Conservation (phyloP, 2,113 vertebrate genomes). For the Grammomys dolichurus region DNA sequence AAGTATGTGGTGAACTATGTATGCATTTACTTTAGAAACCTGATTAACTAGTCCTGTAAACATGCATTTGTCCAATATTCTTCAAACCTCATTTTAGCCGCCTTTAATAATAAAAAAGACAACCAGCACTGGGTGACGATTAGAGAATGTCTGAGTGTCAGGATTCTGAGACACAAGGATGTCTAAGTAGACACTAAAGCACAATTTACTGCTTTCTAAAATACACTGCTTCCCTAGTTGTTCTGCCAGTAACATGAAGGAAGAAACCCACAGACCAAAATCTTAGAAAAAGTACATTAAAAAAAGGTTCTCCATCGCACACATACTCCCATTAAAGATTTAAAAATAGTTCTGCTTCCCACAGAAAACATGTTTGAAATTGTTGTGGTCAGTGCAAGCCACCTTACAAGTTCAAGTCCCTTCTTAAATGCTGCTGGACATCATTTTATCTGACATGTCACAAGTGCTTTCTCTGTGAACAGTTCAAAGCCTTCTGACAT, state of each 20-base stretch:
- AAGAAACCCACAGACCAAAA: background rate
- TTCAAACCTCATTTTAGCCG: slow-evolving; percentile 17
- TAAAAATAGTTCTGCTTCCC: background rate
- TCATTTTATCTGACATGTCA: background rate
- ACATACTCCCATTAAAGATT: background rate
- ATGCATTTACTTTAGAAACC: slow-evolving; percentile 38
- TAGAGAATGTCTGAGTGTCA: slow-evolving; percentile 1
- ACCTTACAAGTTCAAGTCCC: background rate
- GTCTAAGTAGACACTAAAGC: background rate
- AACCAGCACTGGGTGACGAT: slow-evolving; percentile 23
- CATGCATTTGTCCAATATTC: slow-evolving; percentile 39
- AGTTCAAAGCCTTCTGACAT: slow-evolving; percentile 8
- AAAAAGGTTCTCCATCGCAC: background rate
- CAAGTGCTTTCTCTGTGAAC: background rate
- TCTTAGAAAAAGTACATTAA: slow-evolving; percentile 11
- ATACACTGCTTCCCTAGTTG: background rate
- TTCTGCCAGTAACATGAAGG: background rate
- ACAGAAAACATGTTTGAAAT: background rate
- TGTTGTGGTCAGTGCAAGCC: background rate
- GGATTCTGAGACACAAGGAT: background rate
- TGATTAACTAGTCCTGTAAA: background rate
- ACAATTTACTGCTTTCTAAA: background rate
- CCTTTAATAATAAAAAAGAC: slow-evolving; percentile 3
- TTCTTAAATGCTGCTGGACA: background rate
- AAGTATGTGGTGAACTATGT: slow-evolving; percentile 32